Percentiles rank a stretch among this genome's conserved stretches.
These are phyloP conservation scores for Antheraea mylitta DNA, from an alignment of 1,140 invertebrate genomes.

Conservation along the genomic window DNA sequence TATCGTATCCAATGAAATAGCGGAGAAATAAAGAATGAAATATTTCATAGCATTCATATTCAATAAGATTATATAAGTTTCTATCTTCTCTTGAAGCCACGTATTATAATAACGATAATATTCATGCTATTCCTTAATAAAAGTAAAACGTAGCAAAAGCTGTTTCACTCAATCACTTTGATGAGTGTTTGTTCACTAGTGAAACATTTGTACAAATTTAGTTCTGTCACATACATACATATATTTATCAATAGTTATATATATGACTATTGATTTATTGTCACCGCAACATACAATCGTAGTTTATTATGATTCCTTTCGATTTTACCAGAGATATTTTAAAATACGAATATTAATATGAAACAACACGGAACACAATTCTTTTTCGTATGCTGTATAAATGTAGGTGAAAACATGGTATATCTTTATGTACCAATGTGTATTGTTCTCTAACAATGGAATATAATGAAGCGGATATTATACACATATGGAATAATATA, in stretches of 20 bases:
- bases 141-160: not conserved
- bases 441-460: not conserved
- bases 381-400: not conserved
- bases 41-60: no score
- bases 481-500: constrained; percentile 5
- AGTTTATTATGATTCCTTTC: not conserved
- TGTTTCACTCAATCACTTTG: constrained; percentile 4
- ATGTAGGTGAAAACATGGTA: not conserved
- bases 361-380: not conserved
- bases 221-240: constrained; percentile 8
- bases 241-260: not conserved
- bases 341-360: not conserved
- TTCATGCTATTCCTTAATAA: not conserved
- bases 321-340: not conserved
- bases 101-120: not conserved
- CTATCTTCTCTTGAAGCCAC: no score
- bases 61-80: no score
- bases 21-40: no score
- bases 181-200: not conserved
- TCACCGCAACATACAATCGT: not conserved
- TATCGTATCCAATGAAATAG: no score
- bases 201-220: constrained; percentile 30
- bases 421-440: not conserved
- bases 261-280: not conserved
- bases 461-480: constrained; percentile 4